Percentiles rank a stretch among this genome's conserved stretches.
Conservation (phyloP, 2,888 invertebrate genomes). For the Diachrysia chrysitis region DNA sequence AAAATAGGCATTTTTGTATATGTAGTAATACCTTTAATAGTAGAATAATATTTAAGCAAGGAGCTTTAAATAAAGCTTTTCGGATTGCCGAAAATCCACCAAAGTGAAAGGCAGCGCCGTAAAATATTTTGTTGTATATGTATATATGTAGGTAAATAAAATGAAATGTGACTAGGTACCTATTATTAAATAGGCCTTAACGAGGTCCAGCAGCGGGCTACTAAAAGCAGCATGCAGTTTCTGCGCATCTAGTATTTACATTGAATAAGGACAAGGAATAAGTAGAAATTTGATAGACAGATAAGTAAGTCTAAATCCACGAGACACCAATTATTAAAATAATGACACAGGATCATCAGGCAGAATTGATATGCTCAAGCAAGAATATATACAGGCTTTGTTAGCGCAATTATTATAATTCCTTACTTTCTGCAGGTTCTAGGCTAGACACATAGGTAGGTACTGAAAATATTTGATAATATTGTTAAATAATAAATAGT, state of each 20-base stretch:
- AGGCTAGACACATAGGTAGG: background rate
- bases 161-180: background rate
- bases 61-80: background rate
- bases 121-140: background rate
- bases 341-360: background rate
- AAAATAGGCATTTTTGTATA: background rate
- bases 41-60: background rate
- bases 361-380: background rate
- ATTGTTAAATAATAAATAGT: background rate
- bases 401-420: background rate
- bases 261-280: background rate
- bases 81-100: background rate
- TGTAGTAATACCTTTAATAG: too few species aligned
- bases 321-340: background rate
- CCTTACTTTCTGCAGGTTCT: background rate
- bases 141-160: too few species aligned
- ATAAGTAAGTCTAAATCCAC: too few species aligned
- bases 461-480: background rate
- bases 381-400: conserved; percentile 1
- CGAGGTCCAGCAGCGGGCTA: background rate
- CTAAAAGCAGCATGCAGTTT: background rate
- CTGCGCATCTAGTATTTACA: background rate
- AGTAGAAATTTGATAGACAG: background rate
- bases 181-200: background rate
- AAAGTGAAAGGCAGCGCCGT: background rate